Conservation (phyloP, 2,797 vertebrate genomes). For the Pseudotriccus pelzelni region DNA sequence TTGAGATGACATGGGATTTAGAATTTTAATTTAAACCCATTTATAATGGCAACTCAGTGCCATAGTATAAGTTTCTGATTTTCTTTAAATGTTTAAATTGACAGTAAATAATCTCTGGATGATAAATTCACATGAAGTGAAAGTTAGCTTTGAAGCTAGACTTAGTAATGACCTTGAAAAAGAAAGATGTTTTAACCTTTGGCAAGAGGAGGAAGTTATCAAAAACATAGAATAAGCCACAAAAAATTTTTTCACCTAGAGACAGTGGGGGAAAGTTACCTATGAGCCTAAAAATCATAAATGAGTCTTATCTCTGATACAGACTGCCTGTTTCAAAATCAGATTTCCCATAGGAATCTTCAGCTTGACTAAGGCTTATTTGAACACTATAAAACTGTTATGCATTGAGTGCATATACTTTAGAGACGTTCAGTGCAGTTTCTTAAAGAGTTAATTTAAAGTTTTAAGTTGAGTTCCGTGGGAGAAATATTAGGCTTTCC, state of each 20-base stretch:
- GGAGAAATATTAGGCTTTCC: conserved; percentile 7
- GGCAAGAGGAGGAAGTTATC: neutral
- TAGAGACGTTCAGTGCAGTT: neutral
- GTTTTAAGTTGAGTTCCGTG: conserved; percentile 10
- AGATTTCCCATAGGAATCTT: conserved; percentile 19
- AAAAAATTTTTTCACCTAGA: neutral
- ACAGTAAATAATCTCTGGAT: neutral
- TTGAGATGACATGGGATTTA: neutral
- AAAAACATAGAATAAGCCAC: neutral
- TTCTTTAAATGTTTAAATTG: conserved; percentile 1
- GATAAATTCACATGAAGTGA: neutral
- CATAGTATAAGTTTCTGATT: neutral
- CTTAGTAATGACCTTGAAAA: neutral
- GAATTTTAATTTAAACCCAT: neutral
- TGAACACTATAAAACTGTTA: neutral
- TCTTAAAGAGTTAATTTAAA: conserved; percentile 44
- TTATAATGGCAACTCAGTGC: neutral
- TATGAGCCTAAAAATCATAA: neutral
- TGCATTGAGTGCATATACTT: neutral
- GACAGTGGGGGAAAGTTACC: neutral
- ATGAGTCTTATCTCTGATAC: neutral
- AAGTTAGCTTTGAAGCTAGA: neutral
- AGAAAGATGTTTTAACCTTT: neutral
- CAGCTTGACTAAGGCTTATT: conserved; percentile 14
- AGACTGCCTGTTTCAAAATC: neutral